A percentile compares a stretch with the other conserved stretches of the same genome.
Conservation (phyloP, 2,888 invertebrate species). For the Phyllotreta striolata region DNA sequence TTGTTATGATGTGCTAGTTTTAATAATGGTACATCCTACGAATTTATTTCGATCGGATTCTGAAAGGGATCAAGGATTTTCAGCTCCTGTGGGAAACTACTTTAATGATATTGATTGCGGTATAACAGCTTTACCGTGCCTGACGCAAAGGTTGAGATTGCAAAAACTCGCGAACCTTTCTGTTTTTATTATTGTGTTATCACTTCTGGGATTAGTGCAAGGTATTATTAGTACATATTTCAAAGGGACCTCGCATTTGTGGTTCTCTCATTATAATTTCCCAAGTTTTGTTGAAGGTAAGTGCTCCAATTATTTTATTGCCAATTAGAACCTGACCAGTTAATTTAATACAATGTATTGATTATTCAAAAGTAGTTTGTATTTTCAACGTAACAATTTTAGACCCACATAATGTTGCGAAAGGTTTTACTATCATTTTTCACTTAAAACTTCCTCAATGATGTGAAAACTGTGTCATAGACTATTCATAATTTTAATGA, state of each 20-base stretch:
- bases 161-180: conserved; percentile 62
- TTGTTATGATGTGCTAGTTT: conserved; percentile 19
- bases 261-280: conserved; percentile 61
- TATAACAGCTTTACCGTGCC: conserved; percentile 60
- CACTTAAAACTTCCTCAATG: conserved; percentile 17
- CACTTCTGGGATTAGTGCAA: conserved; percentile 59
- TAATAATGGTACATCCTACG: conserved; percentile 54
- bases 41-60: conserved; percentile 54
- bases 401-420: conserved; percentile 18
- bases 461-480: conserved; percentile 21
- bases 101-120: conserved; percentile 63
- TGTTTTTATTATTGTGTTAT: conserved; percentile 61
- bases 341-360: conserved; percentile 6
- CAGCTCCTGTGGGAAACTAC: conserved; percentile 52
- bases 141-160: conserved; percentile 57
- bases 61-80: conserved; percentile 47
- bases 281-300: conserved; percentile 61
- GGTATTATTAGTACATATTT: conserved; percentile 64
- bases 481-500: conserved; percentile 10
- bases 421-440: conserved; percentile 15
- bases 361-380: conserved; percentile 5
- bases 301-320: conserved; percentile 35
- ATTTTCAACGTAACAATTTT: not conserved
- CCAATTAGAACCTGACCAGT: not conserved
- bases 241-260: conserved; percentile 63